phyloP scores from a whole-genome alignment of 1,140 invertebrate species.

The Kradibia gibbosae region DNA sequence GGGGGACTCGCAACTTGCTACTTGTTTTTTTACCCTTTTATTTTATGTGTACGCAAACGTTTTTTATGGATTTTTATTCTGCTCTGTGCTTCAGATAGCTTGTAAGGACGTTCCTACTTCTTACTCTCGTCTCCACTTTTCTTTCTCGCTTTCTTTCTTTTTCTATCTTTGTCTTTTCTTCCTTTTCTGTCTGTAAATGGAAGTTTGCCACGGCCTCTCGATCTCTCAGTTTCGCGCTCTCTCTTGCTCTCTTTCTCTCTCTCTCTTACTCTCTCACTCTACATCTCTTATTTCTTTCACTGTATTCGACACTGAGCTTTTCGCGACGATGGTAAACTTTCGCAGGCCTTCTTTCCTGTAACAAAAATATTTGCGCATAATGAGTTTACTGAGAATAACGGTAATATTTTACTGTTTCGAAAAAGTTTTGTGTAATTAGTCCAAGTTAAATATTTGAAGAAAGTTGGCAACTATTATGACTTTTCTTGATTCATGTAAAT shows the following conservation, averaged over 20 bases:
- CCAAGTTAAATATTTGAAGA: conserved; percentile 15
- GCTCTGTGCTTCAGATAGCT: not conserved
- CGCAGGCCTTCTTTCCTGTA: conserved; percentile 24
- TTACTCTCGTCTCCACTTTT: not conserved
- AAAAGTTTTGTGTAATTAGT: not conserved
- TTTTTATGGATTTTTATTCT: conserved; percentile 34
- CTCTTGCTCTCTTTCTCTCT: not conserved
- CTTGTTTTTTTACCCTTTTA: conserved; percentile 7
- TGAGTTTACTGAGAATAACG: conserved; percentile 35
- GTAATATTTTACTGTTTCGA: conserved; percentile 8
- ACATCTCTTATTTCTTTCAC: not conserved
- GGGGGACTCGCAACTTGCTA: not conserved
- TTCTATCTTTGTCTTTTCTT: not conserved
- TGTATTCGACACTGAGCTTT: conserved; percentile 23
- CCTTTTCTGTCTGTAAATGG: not conserved
- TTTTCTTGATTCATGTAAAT: too few relatives aligned
- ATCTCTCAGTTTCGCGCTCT: not conserved
- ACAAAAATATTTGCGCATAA: conserved; percentile 24
- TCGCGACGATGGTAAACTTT: conserved; percentile 14
- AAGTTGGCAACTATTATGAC: not conserved
- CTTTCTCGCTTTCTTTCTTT: conserved; percentile 16
- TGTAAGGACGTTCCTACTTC: not conserved
- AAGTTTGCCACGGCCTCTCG: not conserved
- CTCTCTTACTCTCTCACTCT: not conserved
- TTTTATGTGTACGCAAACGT: conserved; percentile 4